Evolutionary conservation across 1,140 invertebrate species (phyloP).

Genomic region (Calosoma granatense): DNA sequence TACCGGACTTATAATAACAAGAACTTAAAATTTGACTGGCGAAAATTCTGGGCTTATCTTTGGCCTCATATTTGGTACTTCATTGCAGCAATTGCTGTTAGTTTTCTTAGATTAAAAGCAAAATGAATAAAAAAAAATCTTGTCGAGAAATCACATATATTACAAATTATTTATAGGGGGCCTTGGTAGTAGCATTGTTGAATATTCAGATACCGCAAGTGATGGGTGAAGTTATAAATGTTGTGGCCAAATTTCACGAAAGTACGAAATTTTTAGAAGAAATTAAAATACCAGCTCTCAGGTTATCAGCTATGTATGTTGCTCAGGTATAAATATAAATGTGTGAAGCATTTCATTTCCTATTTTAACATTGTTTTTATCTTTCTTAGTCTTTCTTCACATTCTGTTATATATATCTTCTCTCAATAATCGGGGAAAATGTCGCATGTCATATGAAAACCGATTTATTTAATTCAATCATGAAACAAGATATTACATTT

Average conservation of each 20-base stretch:
- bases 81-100: slow-evolving; percentile 43
- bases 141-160: neutral
- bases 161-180: slow-evolving; percentile 48
- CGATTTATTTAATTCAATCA: slow-evolving; percentile 72
- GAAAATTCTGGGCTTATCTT: slow-evolving; percentile 51
- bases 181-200: slow-evolving; percentile 63
- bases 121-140: slow-evolving; percentile 7
- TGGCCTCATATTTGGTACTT: slow-evolving; percentile 45
- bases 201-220: slow-evolving; percentile 74
- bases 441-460: slow-evolving; percentile 70
- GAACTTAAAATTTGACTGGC: slow-evolving; percentile 49
- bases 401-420: slow-evolving; percentile 76
- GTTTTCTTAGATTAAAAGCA: slow-evolving; percentile 22
- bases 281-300: slow-evolving; percentile 53
- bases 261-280: slow-evolving; percentile 43
- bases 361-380: slow-evolving; percentile 14
- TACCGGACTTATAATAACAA: slow-evolving; percentile 20
- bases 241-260: slow-evolving; percentile 47
- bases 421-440: slow-evolving; percentile 78
- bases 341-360: slow-evolving; percentile 7
- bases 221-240: slow-evolving; percentile 67
- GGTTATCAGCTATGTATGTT: slow-evolving; percentile 54
- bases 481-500: slow-evolving; percentile 82
- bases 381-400: slow-evolving; percentile 69
- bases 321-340: slow-evolving; percentile 47